Conservation (phyloP, 37 sponge, comb jelly and placozoan genomes). For the Beroe forskalii region DNA sequence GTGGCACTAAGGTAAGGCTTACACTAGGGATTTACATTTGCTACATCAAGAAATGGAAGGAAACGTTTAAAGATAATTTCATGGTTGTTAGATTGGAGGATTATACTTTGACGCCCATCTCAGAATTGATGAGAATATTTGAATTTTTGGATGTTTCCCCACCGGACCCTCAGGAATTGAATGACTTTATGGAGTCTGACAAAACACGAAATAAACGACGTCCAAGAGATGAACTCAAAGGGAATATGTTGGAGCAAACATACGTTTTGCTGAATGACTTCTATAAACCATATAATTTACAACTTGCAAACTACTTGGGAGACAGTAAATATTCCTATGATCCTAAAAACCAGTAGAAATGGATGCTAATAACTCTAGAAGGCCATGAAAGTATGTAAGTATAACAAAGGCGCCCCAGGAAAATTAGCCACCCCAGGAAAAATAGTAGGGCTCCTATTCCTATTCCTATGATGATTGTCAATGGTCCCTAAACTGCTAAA, state of each 20-base stretch:
- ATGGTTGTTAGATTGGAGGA: neutral
- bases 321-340: too few relatives aligned
- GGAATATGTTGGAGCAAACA: constrained; percentile 10
- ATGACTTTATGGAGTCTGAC: neutral
- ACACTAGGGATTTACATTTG: constrained; percentile 8
- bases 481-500: too few relatives aligned
- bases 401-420: too few relatives aligned
- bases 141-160: neutral
- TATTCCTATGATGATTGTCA: too few relatives aligned
- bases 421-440: too few relatives aligned
- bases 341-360: too few relatives aligned
- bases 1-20: constrained; percentile 7
- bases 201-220: neutral
- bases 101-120: neutral
- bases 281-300: constrained; percentile 28
- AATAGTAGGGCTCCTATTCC: too few relatives aligned
- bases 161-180: neutral
- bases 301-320: too few relatives aligned
- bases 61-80: neutral
- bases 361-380: too few relatives aligned
- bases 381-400: too few relatives aligned
- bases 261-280: neutral
- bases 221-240: neutral
- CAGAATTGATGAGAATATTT: neutral
- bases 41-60: neutral